Conservation (phyloP, 2,113 vertebrate genomes). For the Sciurus niger region DNA sequence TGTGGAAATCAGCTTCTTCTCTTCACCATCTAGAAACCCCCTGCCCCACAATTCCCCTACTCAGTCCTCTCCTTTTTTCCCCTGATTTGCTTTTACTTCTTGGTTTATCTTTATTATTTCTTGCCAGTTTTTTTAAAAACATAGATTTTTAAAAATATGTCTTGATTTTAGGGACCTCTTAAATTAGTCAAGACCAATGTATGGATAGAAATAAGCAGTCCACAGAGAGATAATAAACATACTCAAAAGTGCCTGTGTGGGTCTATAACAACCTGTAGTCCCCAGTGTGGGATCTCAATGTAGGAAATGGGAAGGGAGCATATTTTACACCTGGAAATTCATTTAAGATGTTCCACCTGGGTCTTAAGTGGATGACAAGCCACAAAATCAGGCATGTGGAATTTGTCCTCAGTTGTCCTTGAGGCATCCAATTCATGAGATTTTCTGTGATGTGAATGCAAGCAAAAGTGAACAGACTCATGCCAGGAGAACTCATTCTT, state of each 20-base stretch:
- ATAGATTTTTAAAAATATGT: conserved; percentile 22
- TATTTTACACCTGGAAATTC: conserved; percentile 26
- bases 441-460: conserved; percentile 15
- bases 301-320: conserved; percentile 21
- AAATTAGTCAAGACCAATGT: background rate
- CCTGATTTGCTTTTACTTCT: background rate
- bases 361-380: background rate
- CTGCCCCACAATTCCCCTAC: background rate
- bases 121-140: background rate
- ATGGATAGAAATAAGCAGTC: conserved; percentile 7
- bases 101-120: conserved; percentile 48
- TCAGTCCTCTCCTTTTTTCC: background rate
- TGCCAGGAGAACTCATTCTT: conserved; percentile 14
- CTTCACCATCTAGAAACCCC: background rate
- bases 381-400: background rate
- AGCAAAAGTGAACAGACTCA: background rate
- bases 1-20: background rate
- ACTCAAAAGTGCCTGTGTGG: background rate
- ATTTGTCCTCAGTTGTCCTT: background rate
- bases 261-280: background rate
- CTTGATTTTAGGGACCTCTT: conserved; percentile 55
- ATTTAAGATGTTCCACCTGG: background rate
- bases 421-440: background rate
- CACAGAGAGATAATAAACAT: background rate
- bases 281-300: background rate